Percentiles rank a stretch among this genome's conserved stretches.
These are phyloP conservation scores for Dicentrarchus labrax DNA, from an alignment of 2,113 vertebrate genomes.

Conservation along the genomic window DNA sequence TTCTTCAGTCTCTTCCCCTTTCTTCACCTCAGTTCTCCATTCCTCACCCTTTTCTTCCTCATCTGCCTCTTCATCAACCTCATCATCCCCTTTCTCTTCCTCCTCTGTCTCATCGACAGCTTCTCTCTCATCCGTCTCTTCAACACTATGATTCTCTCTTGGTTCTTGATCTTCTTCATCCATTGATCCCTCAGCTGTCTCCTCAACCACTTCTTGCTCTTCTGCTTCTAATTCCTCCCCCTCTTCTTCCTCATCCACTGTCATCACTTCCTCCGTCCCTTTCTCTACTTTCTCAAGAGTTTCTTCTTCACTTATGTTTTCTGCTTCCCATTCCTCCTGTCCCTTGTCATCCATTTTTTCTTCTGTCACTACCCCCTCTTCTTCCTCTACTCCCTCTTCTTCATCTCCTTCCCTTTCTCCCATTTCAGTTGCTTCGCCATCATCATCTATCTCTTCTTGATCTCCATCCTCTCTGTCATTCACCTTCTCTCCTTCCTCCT, in stretches of 20 bases:
- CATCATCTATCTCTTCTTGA: slow-evolving; percentile 18
- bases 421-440: background rate
- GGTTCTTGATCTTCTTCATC: slow-evolving; percentile 17
- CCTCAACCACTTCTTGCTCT: slow-evolving; percentile 6
- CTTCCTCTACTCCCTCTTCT: background rate
- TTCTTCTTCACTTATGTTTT: slow-evolving; percentile 3
- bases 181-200: slow-evolving; percentile 10
- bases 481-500: background rate
- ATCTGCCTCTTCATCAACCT: background rate
- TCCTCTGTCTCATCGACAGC: slow-evolving; percentile 28
- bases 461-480: slow-evolving; percentile 17
- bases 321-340: background rate
- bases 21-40: background rate
- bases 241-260: slow-evolving; percentile 35
- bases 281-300: slow-evolving; percentile 29
- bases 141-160: slow-evolving; percentile 6
- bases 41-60: background rate
- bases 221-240: slow-evolving; percentile 13
- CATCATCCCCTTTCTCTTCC: slow-evolving; percentile 15
- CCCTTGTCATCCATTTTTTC: background rate
- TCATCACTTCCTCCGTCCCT: slow-evolving; percentile 6
- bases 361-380: background rate
- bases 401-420: slow-evolving; percentile 11
- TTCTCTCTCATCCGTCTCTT: slow-evolving; percentile 53
- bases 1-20: slow-evolving; percentile 6